Evolutionary conservation across 2,888 invertebrate genomes (phyloP), one percentile per base, ranked within the genome.

Genomic region (Taphrorychus bicolor): DNA sequence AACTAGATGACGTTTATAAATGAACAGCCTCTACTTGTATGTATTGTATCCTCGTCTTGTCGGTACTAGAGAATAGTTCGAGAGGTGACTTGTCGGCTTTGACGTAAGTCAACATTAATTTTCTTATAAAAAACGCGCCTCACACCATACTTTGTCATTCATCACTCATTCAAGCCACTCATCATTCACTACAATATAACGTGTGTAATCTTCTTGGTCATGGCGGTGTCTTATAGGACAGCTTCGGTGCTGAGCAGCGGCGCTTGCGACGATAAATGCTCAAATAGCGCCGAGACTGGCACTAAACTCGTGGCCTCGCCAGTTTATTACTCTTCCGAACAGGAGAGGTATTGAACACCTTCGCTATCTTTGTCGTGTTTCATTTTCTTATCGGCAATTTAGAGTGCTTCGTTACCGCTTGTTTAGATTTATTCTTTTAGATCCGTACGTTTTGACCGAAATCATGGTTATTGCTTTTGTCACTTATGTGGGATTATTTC

Each of bases 281-380:
- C 76, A 42, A 53, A 74, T 70, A 79, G 78, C 61, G 78, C 79
- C 70, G 77, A 77, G 52, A 76, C 77, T 71, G 79, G 78, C 65
- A 80, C 75, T 58, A 80, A 79, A 73, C 75, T 77, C 59, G 61
- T 77, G 71, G 70, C 76, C 53, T 73, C 79, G 69, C 66, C 69
- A 58, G 72, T 79, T 71, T 77, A 78, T 62, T 77, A 75, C 69
- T 77, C 79, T 54, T 74, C 78, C 69, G 77, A 79, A 73, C 70
- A 74, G 73, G 78, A 79, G 75, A 81, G 81, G 80, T 81, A 81
- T 71, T 51, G 51, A 51, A 51, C 51, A 51, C 51, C 51, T 51
- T 51, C 51, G 21, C 51, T n/a, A 18, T 51, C 21, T 21, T 16
- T 21, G 21, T 45, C 41, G 21, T 62, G 48, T 48, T 53, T 3